Percentiles rank a stretch among this genome's conserved stretches.
Conservation (phyloP, 2,113 vertebrate species). For the Mirza zaza region DNA sequence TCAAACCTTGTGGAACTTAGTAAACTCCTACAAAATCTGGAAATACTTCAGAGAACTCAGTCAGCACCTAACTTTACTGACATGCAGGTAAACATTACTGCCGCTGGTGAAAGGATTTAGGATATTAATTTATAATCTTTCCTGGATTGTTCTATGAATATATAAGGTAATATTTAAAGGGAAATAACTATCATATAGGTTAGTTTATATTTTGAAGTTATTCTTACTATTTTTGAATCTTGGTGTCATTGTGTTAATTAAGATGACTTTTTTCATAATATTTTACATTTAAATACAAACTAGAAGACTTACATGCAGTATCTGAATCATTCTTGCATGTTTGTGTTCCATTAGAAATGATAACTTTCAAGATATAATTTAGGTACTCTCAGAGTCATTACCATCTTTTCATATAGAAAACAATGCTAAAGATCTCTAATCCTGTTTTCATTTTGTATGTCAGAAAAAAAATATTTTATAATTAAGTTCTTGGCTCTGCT, state of each 20-base stretch:
- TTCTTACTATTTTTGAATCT: constrained; percentile 29
- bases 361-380: constrained; percentile 23
- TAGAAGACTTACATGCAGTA: not conserved
- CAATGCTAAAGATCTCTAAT: not conserved
- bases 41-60: constrained; percentile 98
- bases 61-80: constrained; percentile 98
- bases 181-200: not conserved
- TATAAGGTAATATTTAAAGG: not conserved
- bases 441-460: not conserved
- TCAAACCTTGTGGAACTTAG: constrained; percentile 96
- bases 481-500: constrained; percentile 31
- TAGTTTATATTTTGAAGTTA: constrained; percentile 55
- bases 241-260: constrained; percentile 11
- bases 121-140: not conserved
- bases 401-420: constrained; percentile 9
- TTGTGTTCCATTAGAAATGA: constrained; percentile 28
- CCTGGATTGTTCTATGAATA: not conserved
- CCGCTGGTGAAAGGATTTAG: constrained; percentile 74
- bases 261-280: not conserved
- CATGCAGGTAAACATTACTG: constrained; percentile 88
- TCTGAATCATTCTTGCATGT: not conserved
- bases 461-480: not conserved
- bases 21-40: constrained; percentile 96
- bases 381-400: constrained; percentile 18
- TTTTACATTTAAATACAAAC: constrained; percentile 39